Conservation (phyloP, 2,113 vertebrate genomes). For the Rhabdomys dilectus region DNA sequence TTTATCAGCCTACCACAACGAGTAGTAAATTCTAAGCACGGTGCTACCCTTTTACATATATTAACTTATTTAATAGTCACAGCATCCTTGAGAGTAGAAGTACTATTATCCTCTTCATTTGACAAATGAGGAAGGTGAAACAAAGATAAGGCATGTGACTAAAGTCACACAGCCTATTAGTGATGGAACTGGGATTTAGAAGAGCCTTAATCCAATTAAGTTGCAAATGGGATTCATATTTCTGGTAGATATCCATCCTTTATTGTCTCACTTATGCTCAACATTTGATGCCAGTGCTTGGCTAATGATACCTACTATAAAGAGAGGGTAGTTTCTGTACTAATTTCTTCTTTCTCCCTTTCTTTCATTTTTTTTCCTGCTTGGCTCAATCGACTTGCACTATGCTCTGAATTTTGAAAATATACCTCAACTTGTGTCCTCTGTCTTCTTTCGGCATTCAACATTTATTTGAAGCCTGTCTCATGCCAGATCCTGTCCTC, state of each 20-base stretch:
- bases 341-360: conserved; percentile 20
- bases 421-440: background rate
- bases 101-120: background rate
- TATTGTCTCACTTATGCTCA: background rate
- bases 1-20: background rate
- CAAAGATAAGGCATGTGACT: background rate
- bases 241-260: background rate
- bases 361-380: background rate
- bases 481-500: background rate
- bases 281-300: background rate
- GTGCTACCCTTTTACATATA: background rate
- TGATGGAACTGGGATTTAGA: background rate
- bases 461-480: background rate
- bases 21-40: background rate
- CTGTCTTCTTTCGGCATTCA: background rate
- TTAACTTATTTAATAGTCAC: background rate
- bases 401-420: background rate
- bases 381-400: background rate
- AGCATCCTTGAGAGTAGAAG: background rate
- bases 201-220: background rate
- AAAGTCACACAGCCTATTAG: background rate
- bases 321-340: background rate
- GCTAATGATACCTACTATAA: background rate
- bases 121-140: conserved; percentile 7
- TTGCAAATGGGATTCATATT: background rate